Base-by-base conservation (phyloP, 2,113 vertebrate genomes). In the Cepphus grylle region DNA sequence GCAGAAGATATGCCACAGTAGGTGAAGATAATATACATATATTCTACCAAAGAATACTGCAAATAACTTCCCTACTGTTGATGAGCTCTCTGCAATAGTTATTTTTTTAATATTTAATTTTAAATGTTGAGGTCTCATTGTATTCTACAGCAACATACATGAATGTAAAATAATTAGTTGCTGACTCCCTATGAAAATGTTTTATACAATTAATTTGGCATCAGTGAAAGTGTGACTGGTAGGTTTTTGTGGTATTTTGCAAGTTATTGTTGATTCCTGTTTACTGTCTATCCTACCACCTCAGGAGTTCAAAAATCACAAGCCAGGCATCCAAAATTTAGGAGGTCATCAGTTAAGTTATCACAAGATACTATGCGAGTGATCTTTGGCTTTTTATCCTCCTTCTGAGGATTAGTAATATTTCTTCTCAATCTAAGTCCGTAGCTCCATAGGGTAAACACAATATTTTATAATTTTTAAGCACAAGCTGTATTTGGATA, bases 21-120 rank as follows among this genome's bases (percentile, higher is more conserved):
- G 97, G 98, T 97, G 97, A 98, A 66, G 87, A 96, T 98, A 94
- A 97, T 96, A 96, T 96, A 91, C 95, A 96, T 95, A 89, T 93
- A 96, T 95, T 96, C 95, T 90, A 89, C 29, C 93, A 89, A 97
- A 94, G 96, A 94, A 95, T 81, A 81, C 82, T 69, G 89, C 85
- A 94, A 93, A 84, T 94, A 92, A 95, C 96, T 97, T 97, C 94
- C 67, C 96, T 95, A 30, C 96, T 90, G 96, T 94, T 93, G 81
- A 96, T 83, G 85, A 97, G 63, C 63, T 96, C 90, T 61, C 91
- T 82, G 86, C 58, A 78, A 93, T 26, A 72, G 49, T 66, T 83
- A 52, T 65, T 81, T 87, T 87, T 90, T 89, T 52, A 96, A 96
- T 82, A 89, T 94, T 91, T 83, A 61, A 67, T 69, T 84, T 93